These are phyloP conservation scores for Baryphthengus martii DNA, from an alignment of 2,113 vertebrate genomes.

Conservation along the genomic window DNA sequence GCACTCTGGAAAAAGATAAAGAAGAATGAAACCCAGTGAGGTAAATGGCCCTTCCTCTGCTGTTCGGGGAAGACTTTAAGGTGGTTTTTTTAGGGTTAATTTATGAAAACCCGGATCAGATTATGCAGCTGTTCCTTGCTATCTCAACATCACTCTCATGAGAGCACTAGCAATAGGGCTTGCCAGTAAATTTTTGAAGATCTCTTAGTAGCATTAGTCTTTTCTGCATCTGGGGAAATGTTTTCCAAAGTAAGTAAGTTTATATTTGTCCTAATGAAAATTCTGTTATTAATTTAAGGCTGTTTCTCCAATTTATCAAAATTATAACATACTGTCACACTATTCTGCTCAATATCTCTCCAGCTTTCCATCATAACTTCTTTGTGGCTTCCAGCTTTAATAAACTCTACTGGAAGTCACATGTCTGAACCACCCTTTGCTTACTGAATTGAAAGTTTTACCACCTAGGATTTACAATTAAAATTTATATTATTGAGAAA, in stretches of 20 bases:
- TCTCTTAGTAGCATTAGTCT: background rate
- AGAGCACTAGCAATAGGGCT: background rate
- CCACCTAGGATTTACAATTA: background rate
- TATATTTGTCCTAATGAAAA: background rate
- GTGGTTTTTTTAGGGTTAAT: background rate
- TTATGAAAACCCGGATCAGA: slow-evolving; percentile 34
- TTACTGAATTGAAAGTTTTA: background rate
- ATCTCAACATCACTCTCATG: background rate
- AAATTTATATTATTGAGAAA: background rate
- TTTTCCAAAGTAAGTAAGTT: background rate
- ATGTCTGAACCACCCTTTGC: background rate
- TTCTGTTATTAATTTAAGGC: background rate
- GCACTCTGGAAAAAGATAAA: slow-evolving; percentile 27
- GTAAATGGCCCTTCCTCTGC: background rate
- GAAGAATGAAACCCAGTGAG: slow-evolving; percentile 11
- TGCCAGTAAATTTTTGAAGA: background rate
- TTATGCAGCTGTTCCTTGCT: slow-evolving; percentile 7
- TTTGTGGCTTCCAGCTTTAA: background rate
- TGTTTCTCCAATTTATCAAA: background rate
- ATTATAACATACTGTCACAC: background rate
- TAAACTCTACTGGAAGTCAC: background rate
- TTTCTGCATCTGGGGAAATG: background rate
- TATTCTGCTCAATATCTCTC: background rate
- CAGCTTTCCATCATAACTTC: background rate
- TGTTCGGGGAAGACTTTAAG: background rate